phyloP scores from a whole-genome alignment of 2,113 vertebrate species.

The Takifugu flavidus region DNA sequence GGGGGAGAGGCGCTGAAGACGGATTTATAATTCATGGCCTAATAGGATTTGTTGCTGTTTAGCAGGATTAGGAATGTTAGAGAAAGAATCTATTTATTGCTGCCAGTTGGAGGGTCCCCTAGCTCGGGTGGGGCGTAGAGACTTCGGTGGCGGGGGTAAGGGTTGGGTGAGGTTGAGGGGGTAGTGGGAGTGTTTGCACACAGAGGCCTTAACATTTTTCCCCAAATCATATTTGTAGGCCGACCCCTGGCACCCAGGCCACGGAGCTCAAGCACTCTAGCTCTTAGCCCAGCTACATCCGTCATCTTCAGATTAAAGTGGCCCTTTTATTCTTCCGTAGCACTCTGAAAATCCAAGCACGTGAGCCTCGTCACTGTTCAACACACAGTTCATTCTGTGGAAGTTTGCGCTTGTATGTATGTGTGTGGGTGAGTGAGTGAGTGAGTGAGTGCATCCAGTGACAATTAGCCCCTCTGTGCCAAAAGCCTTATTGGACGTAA shows the following conservation, averaged over 20 bases:
- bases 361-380: conserved; percentile 57
- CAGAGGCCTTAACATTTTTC: conserved; percentile 52
- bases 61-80: conserved; percentile 82
- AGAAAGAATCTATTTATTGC: conserved; percentile 83
- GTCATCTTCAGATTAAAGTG: conserved; percentile 68
- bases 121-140: conserved; percentile 15
- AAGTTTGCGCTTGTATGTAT: conserved; percentile 21
- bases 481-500: conserved; percentile 31
- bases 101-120: conserved; percentile 71
- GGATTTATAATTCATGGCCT: conserved; percentile 83
- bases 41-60: conserved; percentile 87
- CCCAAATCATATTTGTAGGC: conserved; percentile 59
- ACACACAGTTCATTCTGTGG: conserved; percentile 25
- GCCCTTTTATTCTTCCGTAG: conserved; percentile 58
- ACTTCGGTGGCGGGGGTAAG: conserved; percentile 23
- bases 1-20: conserved; percentile 71
- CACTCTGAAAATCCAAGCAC: conserved; percentile 65
- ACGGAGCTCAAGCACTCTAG: conserved; percentile 24
- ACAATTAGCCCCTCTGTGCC: conserved; percentile 61
- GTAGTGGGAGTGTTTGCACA: conserved; percentile 25
- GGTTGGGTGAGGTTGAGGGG: conserved; percentile 26
- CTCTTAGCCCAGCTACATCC: conserved; percentile 35
- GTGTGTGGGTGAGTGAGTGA: conserved; percentile 16
- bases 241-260: conserved; percentile 54
- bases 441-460: conserved; percentile 27